Percentiles rank a stretch among this genome's conserved stretches.
Evolutionary conservation across 2,888 invertebrate species (phyloP).

Genomic region (Drepanosiphum platanoidis): DNA sequence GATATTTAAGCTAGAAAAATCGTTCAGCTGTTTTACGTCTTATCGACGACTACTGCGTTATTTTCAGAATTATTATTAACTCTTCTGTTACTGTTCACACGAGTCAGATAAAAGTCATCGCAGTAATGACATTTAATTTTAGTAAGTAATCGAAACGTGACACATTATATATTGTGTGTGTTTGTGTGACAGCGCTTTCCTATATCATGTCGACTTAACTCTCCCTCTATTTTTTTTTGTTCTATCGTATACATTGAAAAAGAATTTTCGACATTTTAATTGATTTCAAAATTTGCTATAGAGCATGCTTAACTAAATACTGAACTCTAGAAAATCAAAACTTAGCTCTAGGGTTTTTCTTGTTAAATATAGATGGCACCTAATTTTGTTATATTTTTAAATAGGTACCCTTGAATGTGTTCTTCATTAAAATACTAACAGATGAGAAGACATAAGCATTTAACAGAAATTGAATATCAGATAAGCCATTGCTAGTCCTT

Average conservation of each 20-base stretch:
- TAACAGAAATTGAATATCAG: slow-evolving; percentile 4
- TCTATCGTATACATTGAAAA: too few species aligned
- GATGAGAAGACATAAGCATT: not conserved
- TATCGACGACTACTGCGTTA: not conserved
- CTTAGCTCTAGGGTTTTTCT: slow-evolving; percentile 27
- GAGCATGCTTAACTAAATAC: too few species aligned
- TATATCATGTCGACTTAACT: not conserved
- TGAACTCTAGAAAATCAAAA: not conserved
- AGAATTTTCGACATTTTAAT: too few species aligned
- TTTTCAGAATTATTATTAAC: not conserved
- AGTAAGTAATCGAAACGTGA: not conserved
- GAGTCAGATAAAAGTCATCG: not conserved
- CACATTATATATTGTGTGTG: not conserved
- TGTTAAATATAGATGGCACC: not conserved
- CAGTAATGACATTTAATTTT: not conserved
- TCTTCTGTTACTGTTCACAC: not conserved
- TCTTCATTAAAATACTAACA: not conserved
- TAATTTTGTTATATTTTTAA: slow-evolving; percentile 2
- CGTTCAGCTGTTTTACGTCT: not conserved
- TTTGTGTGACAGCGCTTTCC: not conserved
- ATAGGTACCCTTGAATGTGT: not conserved
- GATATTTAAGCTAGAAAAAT: not conserved
- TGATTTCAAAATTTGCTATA: too few species aligned
- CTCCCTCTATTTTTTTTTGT: not conserved
- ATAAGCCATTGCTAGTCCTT: not conserved